Conservation (phyloP, 2,888 invertebrate species). For the Carabus problematicus region DNA sequence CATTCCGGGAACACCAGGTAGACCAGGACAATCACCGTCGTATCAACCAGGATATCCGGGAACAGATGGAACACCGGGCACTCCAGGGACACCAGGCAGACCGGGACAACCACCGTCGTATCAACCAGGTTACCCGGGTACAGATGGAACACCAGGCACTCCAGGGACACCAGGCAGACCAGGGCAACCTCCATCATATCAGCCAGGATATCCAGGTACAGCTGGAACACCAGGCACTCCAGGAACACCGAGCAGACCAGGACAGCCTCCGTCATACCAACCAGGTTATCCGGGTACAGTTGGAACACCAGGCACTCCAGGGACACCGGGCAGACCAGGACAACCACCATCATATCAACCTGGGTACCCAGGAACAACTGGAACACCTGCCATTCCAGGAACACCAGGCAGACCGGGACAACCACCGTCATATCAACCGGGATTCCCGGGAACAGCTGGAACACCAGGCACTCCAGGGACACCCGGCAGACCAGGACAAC, state of each 20-base stretch:
- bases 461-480: conserved; percentile 46
- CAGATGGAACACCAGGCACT: conserved; percentile 39
- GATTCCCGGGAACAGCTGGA: conserved; percentile 5
- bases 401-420: conserved; percentile 67
- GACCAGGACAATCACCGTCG: conserved; percentile 13
- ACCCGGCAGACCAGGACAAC: conserved; percentile 43
- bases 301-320: conserved; percentile 44
- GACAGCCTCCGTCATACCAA: conserved; percentile 26
- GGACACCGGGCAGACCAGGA: conserved; percentile 43
- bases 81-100: conserved; percentile 43
- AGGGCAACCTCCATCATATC: conserved; percentile 33
- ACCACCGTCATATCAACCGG: conserved; percentile 14
- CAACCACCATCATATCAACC: conserved; percentile 35
- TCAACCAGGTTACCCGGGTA: conserved; percentile 43
- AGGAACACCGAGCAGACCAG: conserved; percentile 44
- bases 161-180: conserved; percentile 63
- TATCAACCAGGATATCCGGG: no score
- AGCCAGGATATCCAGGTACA: conserved; percentile 38
- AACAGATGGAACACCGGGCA: conserved; percentile 29
- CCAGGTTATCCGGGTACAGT: conserved; percentile 26
- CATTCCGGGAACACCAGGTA: conserved; percentile 54
- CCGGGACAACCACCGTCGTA: conserved; percentile 40
- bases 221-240: conserved; percentile 46
- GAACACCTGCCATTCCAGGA: conserved; percentile 25
- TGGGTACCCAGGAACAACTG: no score